Conservation (phyloP, 1,140 invertebrate species). For the Diorhabda carinulata region DNA sequence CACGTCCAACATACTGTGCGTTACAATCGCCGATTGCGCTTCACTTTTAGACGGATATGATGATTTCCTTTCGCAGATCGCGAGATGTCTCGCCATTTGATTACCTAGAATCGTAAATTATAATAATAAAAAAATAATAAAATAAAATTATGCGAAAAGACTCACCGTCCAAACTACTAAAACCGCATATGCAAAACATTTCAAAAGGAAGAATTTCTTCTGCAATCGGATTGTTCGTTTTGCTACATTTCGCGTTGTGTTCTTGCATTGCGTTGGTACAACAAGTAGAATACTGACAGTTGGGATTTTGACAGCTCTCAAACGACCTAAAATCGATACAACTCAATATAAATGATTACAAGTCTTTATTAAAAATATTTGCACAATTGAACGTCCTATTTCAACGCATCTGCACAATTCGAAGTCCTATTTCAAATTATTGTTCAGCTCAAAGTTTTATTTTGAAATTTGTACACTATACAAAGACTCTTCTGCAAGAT, state of each 20-base stretch:
- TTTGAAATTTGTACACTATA: no score
- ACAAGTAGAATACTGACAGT: conserved; percentile 71
- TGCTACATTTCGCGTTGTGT: conserved; percentile 59
- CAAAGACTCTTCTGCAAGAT: no score
- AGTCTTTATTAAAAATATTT: no score
- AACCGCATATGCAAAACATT: conserved; percentile 73
- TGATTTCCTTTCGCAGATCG: conserved; percentile 58
- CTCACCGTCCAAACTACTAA: conserved; percentile 59
- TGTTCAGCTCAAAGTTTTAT: no score
- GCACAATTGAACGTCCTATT: no score
- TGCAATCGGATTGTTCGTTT: conserved; percentile 53
- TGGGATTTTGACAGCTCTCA: conserved; percentile 59
- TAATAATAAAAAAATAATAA: conserved; percentile 16
- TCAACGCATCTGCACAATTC: no score
- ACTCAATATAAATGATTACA: not conserved
- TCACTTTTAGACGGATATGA: conserved; percentile 58
- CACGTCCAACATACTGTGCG: conserved; percentile 55
- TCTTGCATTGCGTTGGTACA: conserved; percentile 70
- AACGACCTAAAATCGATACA: conserved; percentile 55
- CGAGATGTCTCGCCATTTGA: conserved; percentile 61
- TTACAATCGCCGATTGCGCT: conserved; percentile 55
- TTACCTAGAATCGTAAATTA: conserved; percentile 52
- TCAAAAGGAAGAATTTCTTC: conserved; percentile 54
- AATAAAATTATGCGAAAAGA: conserved; percentile 11
- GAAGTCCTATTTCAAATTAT: no score